Evolutionary conservation across 2,113 vertebrate species (phyloP), one percentile per base, ranked within the genome.

Genomic region (Pyxicephalus adspersus): DNA sequence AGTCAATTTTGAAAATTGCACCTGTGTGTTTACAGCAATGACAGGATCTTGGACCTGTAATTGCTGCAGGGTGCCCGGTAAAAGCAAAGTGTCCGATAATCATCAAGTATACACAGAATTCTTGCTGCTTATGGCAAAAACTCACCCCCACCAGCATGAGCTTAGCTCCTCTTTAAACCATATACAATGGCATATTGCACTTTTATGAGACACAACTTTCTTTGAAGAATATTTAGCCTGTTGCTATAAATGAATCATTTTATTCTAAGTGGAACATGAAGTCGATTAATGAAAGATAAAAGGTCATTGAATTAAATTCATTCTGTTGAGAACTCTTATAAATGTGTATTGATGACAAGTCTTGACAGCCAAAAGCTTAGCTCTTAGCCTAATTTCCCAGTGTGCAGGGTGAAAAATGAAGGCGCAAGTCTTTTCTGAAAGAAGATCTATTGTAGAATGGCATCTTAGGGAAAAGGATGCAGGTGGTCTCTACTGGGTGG

Each of bases 221-320:
- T 57, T 65, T 34, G 51, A 66, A 34, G 61, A 65, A 81, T 75
- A 75, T 81, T 73, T 75, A 22, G 80, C 18, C 70, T 57, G 54
- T 72, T 61, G 54, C 45, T 66, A 55, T 75, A 65, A 64, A 74
- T 54, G 60, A 29, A 75, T 75, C 70, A 66, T 75, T 82, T 65
- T 82, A 66, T 75, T 82, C 63, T 66, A 82, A 66, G 66, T 82
- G 80, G 71, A 75, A 82, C 65, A 75, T 45, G 51, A 63, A 75
- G 80, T 45, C 20, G 51, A 82, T 82, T 71, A 66, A 82, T 82
- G 66, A 50, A 60, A 82, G 51, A 82, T 75, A 82, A 82, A 82
- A 82, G 80, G 80, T 75, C 63, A 67, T 75, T 66, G 80, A 82
- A 75, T 82, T 64, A 65, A 82, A 82, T 75, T 63, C 22, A 57